phyloP scores from a whole-genome alignment of 2,113 vertebrate genomes.

The Leptodactylus fuscus region DNA sequence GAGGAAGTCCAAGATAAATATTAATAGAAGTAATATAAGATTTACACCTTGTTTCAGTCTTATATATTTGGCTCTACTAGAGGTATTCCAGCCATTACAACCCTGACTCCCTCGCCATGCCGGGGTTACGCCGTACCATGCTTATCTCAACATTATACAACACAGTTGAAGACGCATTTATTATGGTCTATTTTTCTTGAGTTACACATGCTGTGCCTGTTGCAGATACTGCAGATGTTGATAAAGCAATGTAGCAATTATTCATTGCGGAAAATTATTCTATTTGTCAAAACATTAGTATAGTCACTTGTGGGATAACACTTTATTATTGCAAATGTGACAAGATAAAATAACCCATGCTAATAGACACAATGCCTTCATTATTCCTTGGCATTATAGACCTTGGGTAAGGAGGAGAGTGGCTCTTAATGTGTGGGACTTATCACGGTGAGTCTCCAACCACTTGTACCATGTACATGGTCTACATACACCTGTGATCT shows the following conservation, averaged over 20 bases:
- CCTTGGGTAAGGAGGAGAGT: not conserved
- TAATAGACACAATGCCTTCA: not conserved
- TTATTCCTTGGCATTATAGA: not conserved
- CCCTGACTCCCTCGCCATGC: too few species aligned
- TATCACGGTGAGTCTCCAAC: too few species aligned
- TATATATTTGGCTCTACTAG: not conserved
- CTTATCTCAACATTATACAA: not conserved
- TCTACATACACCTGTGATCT: too few species aligned
- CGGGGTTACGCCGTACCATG: not conserved
- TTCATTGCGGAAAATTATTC: conserved; percentile 22
- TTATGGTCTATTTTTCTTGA: conserved; percentile 13
- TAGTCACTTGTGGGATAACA: conserved; percentile 36
- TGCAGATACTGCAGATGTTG: conserved; percentile 36
- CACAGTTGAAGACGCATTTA: not conserved
- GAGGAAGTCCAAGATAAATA: not conserved
- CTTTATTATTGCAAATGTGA: conserved; percentile 29
- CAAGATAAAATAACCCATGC: conserved; percentile 7
- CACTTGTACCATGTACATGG: too few species aligned
- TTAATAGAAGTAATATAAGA: not conserved
- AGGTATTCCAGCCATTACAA: not conserved
- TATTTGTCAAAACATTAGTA: conserved; percentile 49
- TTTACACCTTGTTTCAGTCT: not conserved
- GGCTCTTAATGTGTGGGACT: not conserved
- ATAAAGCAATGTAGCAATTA: conserved; percentile 37
- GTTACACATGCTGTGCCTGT: conserved; percentile 27